Percentiles rank a stretch among this genome's conserved stretches.
Conservation (phyloP, 2,113 vertebrate genomes). For the Lucifuga dentata region DNA sequence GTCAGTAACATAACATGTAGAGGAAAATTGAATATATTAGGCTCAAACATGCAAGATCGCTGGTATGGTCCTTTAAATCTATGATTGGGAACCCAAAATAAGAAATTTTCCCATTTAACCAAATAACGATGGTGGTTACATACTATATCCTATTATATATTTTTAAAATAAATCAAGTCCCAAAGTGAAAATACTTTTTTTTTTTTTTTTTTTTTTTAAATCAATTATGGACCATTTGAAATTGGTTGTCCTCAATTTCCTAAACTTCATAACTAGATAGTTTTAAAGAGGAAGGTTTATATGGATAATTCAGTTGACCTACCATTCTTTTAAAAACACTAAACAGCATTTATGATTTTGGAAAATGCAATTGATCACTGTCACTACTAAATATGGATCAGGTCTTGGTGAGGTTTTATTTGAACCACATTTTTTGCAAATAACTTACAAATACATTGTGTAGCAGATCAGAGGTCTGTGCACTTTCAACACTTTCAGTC, state of each 20-base stretch:
- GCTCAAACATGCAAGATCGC: too few relatives aligned
- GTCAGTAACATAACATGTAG: too few relatives aligned
- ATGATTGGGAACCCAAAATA: not conserved
- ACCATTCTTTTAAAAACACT: too few relatives aligned
- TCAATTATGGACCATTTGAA: not conserved
- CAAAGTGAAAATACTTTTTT: not conserved
- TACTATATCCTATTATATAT: not conserved
- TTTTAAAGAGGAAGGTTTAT: not conserved
- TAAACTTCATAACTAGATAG: not conserved
- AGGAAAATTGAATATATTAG: too few relatives aligned
- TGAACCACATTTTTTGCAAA: not conserved
- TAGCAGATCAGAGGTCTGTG: not conserved
- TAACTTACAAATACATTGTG: constrained; percentile 34
- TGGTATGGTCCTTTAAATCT: too few relatives aligned
- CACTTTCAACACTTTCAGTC: not conserved
- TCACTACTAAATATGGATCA: not conserved
- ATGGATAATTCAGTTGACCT: too few relatives aligned
- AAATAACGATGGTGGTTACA: not conserved
- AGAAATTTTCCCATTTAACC: not conserved
- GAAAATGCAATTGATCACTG: not conserved
- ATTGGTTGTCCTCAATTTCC: constrained; percentile 8
- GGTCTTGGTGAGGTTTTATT: not conserved
- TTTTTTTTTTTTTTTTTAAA: not conserved
- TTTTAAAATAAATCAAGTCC: not conserved
- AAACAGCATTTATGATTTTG: too few relatives aligned